Evolutionary conservation across 2,797 vertebrate genomes (phyloP).

Genomic region (Astyanax mexicanus): DNA sequence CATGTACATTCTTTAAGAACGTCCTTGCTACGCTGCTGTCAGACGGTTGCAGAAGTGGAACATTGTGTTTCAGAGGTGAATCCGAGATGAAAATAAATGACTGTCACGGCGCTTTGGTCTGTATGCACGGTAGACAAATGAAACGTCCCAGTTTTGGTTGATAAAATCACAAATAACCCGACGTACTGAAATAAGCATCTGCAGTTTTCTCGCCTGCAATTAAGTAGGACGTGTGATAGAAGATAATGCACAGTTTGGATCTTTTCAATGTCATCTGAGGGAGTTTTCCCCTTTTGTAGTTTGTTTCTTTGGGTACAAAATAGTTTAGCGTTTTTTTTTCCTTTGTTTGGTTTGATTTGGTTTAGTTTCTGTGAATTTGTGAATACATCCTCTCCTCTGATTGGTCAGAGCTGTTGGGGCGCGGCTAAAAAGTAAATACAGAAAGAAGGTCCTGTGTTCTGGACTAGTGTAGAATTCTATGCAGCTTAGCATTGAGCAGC

Average conservation of each 20-base stretch:
- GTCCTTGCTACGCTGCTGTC: background rate
- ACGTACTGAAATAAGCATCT: background rate
- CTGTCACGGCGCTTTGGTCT: background rate
- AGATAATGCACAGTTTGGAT: background rate
- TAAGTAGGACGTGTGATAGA: background rate
- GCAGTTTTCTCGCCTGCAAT: background rate
- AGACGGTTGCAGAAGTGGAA: background rate
- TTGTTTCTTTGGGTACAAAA: no score
- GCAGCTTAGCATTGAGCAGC: no score
- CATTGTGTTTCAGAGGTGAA: background rate
- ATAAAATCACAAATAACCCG: slow-evolving; percentile 1
- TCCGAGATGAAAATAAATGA: background rate
- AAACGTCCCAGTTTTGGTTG: background rate
- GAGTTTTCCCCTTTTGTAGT: no score
- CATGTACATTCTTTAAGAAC: background rate
- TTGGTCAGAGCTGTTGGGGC: no score
- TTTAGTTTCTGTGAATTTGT: no score
- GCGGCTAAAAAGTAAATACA: no score
- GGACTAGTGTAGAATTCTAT: no score
- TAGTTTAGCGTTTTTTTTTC: no score
- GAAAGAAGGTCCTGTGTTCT: no score
- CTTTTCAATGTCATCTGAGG: background rate
- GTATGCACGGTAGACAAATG: background rate
- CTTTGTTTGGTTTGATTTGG: no score
- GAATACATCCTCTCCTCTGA: no score